Evolutionary conservation across 2,888 invertebrate genomes (phyloP).

Genomic region (Orthosia cruda): DNA sequence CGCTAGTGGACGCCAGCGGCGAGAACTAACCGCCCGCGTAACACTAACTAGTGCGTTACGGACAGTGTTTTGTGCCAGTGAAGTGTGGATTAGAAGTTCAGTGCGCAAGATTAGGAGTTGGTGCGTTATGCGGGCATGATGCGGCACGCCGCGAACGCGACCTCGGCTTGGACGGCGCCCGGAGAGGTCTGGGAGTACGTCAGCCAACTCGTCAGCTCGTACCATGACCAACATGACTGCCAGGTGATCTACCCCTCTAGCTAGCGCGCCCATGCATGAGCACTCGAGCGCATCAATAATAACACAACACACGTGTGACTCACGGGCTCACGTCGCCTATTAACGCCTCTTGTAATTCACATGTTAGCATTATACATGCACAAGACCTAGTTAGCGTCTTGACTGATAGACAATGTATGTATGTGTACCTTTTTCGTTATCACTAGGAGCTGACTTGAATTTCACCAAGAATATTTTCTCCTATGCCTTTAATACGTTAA

Average conservation of each 20-base stretch:
- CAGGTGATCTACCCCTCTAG: constrained; percentile 79
- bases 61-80: constrained; percentile 71
- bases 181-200: constrained; percentile 94
- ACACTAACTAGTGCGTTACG: constrained; percentile 74
- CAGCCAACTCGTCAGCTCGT: constrained; percentile 93
- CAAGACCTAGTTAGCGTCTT: constrained; percentile 80
- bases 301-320: constrained; percentile 81
- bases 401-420: constrained; percentile 73
- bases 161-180: constrained; percentile 90
- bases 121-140: constrained; percentile 89
- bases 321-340: constrained; percentile 74
- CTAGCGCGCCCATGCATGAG: constrained; percentile 53
- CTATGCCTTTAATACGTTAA: not conserved
- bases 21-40: constrained; percentile 72
- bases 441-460: constrained; percentile 4
- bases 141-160: constrained; percentile 88
- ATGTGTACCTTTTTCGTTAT: constrained; percentile 31
- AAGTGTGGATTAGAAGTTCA: constrained; percentile 63
- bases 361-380: constrained; percentile 81
- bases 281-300: constrained; percentile 76
- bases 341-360: constrained; percentile 81
- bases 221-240: constrained; percentile 91
- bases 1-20: constrained; percentile 82
- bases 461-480: not conserved
- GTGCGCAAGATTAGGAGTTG: constrained; percentile 56